Evolutionary conservation across 2,888 invertebrate species (phyloP).

Genomic region (Trypoxylon attenuatum): DNA sequence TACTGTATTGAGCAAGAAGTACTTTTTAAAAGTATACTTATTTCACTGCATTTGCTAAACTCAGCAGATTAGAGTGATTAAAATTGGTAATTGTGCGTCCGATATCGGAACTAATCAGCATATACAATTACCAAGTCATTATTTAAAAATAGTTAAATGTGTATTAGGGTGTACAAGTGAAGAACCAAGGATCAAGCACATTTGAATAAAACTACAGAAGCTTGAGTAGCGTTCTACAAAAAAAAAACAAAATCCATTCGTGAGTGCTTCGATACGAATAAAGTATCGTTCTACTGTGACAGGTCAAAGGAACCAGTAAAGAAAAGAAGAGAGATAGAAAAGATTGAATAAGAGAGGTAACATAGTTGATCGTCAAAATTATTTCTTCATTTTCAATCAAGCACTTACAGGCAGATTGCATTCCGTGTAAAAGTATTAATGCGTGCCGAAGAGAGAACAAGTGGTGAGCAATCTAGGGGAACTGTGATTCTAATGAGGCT

Average conservation of each 20-base stretch:
- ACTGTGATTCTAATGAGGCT: constrained; percentile 10
- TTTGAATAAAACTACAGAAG: constrained; percentile 16
- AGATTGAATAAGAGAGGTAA: not conserved
- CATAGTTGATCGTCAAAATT: not conserved
- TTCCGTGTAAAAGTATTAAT: not conserved
- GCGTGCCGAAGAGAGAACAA: not conserved
- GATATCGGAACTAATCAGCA: no score
- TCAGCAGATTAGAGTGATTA: no score
- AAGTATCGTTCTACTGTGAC: no score
- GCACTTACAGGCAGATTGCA: no score
- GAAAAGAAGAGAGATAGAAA: not conserved
- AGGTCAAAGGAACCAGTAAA: not conserved
- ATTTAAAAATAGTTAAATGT: not conserved
- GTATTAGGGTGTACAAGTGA: not conserved
- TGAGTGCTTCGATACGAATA: no score
- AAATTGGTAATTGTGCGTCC: no score
- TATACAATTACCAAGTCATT: not conserved
- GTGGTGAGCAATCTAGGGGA: not conserved
- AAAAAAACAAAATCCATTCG: not conserved
- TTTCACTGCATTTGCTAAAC: no score
- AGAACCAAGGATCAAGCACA: constrained; percentile 3
- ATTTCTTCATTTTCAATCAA: not conserved
- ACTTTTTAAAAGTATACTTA: no score
- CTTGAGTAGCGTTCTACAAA: not conserved
- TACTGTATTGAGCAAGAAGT: no score